Evolutionary conservation across 2,888 invertebrate genomes (phyloP), one percentile per base, ranked within the genome.

Genomic region (Aphodius sticticus): DNA sequence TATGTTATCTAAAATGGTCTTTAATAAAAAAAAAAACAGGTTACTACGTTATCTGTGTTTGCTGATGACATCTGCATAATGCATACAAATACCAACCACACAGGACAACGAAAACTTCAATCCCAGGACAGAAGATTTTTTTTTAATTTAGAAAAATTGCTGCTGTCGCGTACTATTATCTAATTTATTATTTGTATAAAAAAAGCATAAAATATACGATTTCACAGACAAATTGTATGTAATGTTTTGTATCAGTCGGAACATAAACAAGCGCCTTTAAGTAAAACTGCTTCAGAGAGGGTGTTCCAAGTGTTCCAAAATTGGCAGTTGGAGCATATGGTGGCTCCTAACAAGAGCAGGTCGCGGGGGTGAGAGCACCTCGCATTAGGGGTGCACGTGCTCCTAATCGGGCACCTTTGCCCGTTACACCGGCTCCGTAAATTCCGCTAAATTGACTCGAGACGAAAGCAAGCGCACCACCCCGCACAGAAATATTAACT

Each of bases 401-500:
- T 7, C 53, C 53, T 53, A 53, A 53, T 53, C 53, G 53, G 53
- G 53, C 12, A 53, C 53, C 53, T 53, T 53, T 53, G 26, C 53
- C 53, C 53, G 53, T 53, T 53, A 53, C 53, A 53, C 53, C 53
- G 53, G 53, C 53, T 53, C 53, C 53, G 53, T 53, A 53, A 53
- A 53, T 53, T 53, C 53, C 53, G 53, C 53, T 53, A 53, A 53
- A 53, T 53, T 53, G 53, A 53, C 53, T 53, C 53, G 53, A 53
- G 53, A 53, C 53, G 53, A 53, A 53, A 53, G 53, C 53, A 53
- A 12, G 53, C 53, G 53, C 12, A 53, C 53, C 53, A 5, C 12
- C 53, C 53, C 53, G 53, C 53, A 12, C 53, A 53, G 53, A 53
- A 53, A 53, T 53, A 53, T 53, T 53, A 53, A 53, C 53, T 53